phyloP scores from a whole-genome alignment of 2,888 invertebrate genomes.

The Meandrusa payeni region DNA sequence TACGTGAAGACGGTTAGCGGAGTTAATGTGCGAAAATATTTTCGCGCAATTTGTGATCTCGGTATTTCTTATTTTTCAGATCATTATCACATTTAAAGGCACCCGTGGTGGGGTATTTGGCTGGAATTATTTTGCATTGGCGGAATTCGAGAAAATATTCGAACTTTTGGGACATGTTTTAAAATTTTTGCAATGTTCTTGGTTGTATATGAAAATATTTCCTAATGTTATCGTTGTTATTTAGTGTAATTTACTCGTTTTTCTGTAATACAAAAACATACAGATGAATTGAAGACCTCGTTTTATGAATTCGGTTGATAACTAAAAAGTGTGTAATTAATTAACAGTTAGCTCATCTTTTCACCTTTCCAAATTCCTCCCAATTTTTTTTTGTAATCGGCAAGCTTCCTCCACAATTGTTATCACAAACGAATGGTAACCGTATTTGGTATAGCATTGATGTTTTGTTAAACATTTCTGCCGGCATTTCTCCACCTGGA shows the following conservation, averaged over 20 bases:
- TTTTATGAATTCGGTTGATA: too few relatives aligned
- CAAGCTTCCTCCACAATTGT: slow-evolving; percentile 2
- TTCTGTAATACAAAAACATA: too few relatives aligned
- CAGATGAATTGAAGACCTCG: too few relatives aligned
- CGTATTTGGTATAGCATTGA: slow-evolving; percentile 12
- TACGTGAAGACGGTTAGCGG: slow-evolving; percentile 15
- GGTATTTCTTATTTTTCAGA: slow-evolving; percentile 23
- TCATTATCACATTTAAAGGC: slow-evolving; percentile 18
- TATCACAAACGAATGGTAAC: slow-evolving; percentile 1
- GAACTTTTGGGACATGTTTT: background rate
- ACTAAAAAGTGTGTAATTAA: too few relatives aligned
- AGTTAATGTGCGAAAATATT: slow-evolving; percentile 24
- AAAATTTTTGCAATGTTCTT: background rate
- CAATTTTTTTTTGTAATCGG: too few relatives aligned
- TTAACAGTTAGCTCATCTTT: too few relatives aligned
- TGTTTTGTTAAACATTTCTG: slow-evolving; percentile 13
- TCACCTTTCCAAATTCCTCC: too few relatives aligned
- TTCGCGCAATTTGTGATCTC: slow-evolving; percentile 21
- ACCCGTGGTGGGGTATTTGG: slow-evolving; percentile 12
- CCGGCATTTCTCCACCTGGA: slow-evolving; percentile 4
- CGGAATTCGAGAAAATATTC: slow-evolving; percentile 12
- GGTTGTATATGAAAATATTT: background rate
- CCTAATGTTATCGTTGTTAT: too few relatives aligned
- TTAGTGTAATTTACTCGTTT: too few relatives aligned
- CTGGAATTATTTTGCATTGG: slow-evolving; percentile 13